These are phyloP conservation scores for Turritopsis rubra DNA, from an alignment of 30 jellyfish, hydroid and myxozoan genomes.

Conservation along the genomic window DNA sequence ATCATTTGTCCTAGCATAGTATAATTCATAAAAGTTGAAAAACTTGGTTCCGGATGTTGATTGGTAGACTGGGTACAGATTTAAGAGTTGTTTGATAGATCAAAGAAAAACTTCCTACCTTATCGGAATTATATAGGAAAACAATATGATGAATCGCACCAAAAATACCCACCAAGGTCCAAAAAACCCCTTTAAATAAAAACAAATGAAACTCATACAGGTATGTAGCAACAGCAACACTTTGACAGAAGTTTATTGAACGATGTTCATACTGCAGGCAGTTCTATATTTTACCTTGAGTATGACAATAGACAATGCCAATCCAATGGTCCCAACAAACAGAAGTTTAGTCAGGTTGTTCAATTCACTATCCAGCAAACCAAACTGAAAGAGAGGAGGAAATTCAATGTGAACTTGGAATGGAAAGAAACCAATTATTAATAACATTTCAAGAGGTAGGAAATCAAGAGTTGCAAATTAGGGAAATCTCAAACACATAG, in stretches of 20 bases:
- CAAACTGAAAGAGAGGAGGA: constrained; percentile 48
- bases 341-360: constrained; percentile 79
- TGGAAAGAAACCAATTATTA: not conserved
- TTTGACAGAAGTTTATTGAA: not conserved
- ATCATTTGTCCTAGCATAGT: no score
- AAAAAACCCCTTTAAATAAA: constrained; percentile 56
- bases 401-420: not conserved
- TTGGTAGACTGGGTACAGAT: no score
- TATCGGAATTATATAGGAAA: constrained; percentile 90
- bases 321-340: constrained; percentile 49
- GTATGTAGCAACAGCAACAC: no score
- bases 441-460: not conserved
- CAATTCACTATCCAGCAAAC: constrained; percentile 69
- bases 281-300: constrained; percentile 77
- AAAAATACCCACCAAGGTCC: constrained; percentile 92
- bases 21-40: no score
- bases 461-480: not conserved
- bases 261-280: no score
- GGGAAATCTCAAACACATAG: not conserved
- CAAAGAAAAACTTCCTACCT: no score
- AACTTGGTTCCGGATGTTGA: no score
- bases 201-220: not conserved
- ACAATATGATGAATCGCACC: constrained; percentile 72
- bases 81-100: no score
- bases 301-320: constrained; percentile 72